phyloP scores from a whole-genome alignment of 1,140 invertebrate species.

The Paralvinella palmiformis region DNA sequence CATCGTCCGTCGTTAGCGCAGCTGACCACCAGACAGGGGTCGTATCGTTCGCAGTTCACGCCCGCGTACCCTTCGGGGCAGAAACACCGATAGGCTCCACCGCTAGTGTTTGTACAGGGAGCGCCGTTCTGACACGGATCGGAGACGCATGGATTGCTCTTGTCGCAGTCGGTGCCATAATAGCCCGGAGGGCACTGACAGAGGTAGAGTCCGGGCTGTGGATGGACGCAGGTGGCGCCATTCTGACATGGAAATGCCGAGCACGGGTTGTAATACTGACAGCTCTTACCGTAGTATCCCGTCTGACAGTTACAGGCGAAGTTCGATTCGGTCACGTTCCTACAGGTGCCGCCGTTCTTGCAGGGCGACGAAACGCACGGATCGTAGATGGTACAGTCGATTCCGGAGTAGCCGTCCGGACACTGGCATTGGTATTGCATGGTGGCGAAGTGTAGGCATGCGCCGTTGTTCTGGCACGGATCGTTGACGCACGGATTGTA shows the following conservation, averaged over 20 bases:
- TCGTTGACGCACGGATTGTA: constrained; percentile 10
- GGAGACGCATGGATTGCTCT: constrained; percentile 38
- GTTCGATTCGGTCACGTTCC: constrained; percentile 4
- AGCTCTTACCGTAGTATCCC: constrained; percentile 53
- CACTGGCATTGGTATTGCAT: constrained; percentile 30
- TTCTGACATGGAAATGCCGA: constrained; percentile 25
- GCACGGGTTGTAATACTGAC: constrained; percentile 45
- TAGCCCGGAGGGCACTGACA: constrained; percentile 42
- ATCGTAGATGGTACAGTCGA: constrained; percentile 2
- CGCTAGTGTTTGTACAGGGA: background rate
- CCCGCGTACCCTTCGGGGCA: background rate
- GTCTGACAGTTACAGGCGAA: constrained; percentile 81
- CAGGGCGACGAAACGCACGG: constrained; percentile 34
- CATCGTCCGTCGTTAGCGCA: constrained; percentile 76
- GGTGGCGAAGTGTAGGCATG: constrained; percentile 11
- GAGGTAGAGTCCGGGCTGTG: constrained; percentile 26
- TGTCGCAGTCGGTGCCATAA: constrained; percentile 42
- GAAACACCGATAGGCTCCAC: background rate
- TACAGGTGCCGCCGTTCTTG: constrained; percentile 39
- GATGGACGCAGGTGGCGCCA: constrained; percentile 9
- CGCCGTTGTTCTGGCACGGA: constrained; percentile 6
- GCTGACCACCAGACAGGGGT: constrained; percentile 83
- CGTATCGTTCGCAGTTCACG: constrained; percentile 60
- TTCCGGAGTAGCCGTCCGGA: constrained; percentile 9
- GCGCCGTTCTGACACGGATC: constrained; percentile 31